A percentile compares a stretch with the other conserved stretches of the same genome.
phyloP scores from a whole-genome alignment of 1,140 invertebrate species.

The Drosophila mayri region DNA sequence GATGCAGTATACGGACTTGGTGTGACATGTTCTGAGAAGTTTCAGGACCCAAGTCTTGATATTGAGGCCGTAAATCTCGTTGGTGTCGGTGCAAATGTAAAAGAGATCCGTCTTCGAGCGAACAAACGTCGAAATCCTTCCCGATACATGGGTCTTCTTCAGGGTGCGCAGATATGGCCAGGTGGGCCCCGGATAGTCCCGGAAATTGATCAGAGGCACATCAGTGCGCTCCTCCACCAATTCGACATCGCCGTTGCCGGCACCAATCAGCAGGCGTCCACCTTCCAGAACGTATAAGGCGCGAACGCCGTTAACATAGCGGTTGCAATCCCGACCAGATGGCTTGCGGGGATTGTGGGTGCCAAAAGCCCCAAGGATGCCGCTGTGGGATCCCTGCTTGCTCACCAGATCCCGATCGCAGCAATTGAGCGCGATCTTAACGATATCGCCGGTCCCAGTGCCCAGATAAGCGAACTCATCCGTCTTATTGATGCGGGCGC shows the following conservation, averaged over 20 bases:
- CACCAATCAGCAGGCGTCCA: conserved; percentile 90
- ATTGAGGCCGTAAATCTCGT: conserved; percentile 93
- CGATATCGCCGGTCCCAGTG: conserved; percentile 90
- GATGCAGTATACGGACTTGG: conserved; percentile 91
- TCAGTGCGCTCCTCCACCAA: conserved; percentile 88
- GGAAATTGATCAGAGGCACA: conserved; percentile 84
- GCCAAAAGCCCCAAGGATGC: conserved; percentile 89
- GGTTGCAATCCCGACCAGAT: conserved; percentile 77
- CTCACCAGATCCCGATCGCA: conserved; percentile 86
- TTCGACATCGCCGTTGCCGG: conserved; percentile 93
- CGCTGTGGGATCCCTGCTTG: conserved; percentile 86
- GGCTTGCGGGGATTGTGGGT: conserved; percentile 79
- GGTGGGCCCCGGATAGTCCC: conserved; percentile 86
- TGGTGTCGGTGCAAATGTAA: conserved; percentile 90
- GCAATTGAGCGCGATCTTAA: conserved; percentile 89
- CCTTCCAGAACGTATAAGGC: conserved; percentile 88
- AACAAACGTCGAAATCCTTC: conserved; percentile 88
- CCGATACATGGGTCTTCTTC: conserved; percentile 87
- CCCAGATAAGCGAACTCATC: conserved; percentile 93
- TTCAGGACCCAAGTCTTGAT: conserved; percentile 89
- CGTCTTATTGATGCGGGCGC: conserved; percentile 87
- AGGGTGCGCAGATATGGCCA: conserved; percentile 87
- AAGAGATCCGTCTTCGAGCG: conserved; percentile 87
- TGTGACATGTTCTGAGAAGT: conserved; percentile 93
- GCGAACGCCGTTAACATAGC: conserved; percentile 87